These are phyloP conservation scores for Meloidogyne hapla DNA, from an alignment of 1,140 invertebrate genomes.

Conservation along the genomic window DNA sequence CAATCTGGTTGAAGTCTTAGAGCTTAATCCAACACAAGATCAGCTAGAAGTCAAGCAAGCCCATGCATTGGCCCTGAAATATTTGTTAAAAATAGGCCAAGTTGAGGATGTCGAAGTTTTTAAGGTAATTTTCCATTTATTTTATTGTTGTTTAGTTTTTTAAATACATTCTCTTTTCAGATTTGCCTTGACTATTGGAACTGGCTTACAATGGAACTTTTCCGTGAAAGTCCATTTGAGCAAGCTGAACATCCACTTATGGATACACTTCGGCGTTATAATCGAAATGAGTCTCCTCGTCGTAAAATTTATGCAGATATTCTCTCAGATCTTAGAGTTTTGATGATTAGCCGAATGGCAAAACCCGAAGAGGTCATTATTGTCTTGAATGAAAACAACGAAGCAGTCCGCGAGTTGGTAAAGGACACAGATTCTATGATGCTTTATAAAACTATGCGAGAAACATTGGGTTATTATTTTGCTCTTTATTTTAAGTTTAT, in stretches of 20 bases:
- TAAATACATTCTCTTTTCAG: constrained; percentile 34
- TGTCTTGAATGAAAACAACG: constrained; percentile 99
- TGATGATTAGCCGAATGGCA: constrained; percentile 99
- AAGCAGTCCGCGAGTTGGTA: constrained; percentile 98
- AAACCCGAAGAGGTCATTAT: constrained; percentile 99
- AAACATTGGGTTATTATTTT: constrained; percentile 73
- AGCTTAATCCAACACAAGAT: constrained; percentile 21
- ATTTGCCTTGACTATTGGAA: constrained; percentile 97
- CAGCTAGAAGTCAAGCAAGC: constrained; percentile 29
- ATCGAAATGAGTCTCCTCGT: constrained; percentile 64
- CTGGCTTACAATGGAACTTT: constrained; percentile 83
- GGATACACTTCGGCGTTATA: constrained; percentile 39
- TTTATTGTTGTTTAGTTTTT: neutral
- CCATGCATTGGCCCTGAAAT: constrained; percentile 71
- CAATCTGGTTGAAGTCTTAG: constrained; percentile 63
- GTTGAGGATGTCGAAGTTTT: constrained; percentile 99
- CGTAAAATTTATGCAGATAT: constrained; percentile 77
- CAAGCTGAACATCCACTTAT: constrained; percentile 67
- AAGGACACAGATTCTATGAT: constrained; percentile 99
- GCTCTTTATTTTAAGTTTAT: neutral
- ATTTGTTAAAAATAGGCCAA: constrained; percentile 92
- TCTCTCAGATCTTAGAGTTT: constrained; percentile 84
- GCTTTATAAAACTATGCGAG: constrained; percentile 99
- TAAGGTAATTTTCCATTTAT: constrained; percentile 74
- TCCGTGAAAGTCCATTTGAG: constrained; percentile 71